Evolutionary conservation across 2,888 invertebrate species (phyloP), one percentile per base, ranked within the genome.

Genomic region (Petrophora chlorosata): DNA sequence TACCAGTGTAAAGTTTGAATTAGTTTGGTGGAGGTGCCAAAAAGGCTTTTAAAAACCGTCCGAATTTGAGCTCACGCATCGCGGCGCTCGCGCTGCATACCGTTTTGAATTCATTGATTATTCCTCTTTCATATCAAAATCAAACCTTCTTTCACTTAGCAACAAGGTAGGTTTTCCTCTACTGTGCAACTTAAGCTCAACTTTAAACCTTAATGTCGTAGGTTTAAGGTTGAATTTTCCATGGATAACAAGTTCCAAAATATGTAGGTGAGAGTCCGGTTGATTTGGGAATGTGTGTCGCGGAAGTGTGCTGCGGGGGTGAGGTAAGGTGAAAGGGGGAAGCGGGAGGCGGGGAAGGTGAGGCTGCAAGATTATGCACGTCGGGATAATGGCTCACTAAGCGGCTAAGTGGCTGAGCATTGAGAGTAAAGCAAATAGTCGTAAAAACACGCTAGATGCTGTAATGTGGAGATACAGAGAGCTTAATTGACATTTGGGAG

Each of bases 221-320:
- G n/a, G 0, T 2, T 13, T 67, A 76, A 67, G 58, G 75, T 75
- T 43, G 46, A 48, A 53, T 67, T 59, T 74, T 12, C 56, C 14
- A 53, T 66, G 63, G 7, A 35, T 17, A 44, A 17, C 23, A 9
- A 16, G 41, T 67, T 63, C 61, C 82, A 73, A 82, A 85, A 82
- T 77, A 84, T 82, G 72, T 85, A 73, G 85, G 82, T 71, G 70
- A 65, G 73, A 79, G 80, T 85, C 82, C 83, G 85, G 80, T 85
- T 78, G 82, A 79, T 81, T 82, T 79, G 74, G 77, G 81, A 80
- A 86, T 86, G 79, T 87, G 71, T 79, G 85, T 58, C 87, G 69
- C 67, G 66, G 73, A 87, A 74, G 84, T 85, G 65, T 83, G 71
- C 52, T 76, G 64, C 56, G 58, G 65, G 65, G 65, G 61, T 56